Percentiles rank a stretch among this genome's conserved stretches.
phyloP scores from a whole-genome alignment of 2,113 vertebrate genomes.

The Chinchilla lanigera region DNA sequence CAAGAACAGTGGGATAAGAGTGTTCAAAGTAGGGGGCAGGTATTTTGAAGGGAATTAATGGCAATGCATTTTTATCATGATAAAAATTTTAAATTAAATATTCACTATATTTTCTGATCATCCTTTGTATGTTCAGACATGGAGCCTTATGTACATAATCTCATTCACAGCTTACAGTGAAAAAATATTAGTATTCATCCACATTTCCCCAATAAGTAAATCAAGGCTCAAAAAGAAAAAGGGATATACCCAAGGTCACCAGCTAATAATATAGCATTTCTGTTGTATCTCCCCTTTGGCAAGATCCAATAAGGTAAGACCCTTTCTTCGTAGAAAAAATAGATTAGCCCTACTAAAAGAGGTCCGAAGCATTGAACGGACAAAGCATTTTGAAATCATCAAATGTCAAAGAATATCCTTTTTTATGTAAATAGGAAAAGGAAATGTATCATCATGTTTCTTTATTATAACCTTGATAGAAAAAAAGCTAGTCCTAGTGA shows the following conservation, averaged over 20 bases:
- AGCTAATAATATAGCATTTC: neutral
- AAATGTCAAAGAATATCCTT: neutral
- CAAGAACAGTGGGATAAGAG: neutral
- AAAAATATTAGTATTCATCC: neutral
- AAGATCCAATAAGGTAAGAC: neutral
- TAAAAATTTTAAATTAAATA: neutral
- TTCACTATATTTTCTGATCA: neutral
- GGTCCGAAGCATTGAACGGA: neutral
- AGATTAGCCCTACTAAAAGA: neutral
- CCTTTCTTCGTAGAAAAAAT: neutral
- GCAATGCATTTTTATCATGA: neutral
- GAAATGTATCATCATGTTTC: neutral
- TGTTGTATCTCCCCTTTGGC: neutral
- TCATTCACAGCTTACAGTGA: neutral
- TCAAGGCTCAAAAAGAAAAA: slow-evolving; percentile 1
- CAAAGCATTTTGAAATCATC: slow-evolving; percentile 16
- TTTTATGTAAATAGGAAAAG: slow-evolving; percentile 23
- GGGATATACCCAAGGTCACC: neutral
- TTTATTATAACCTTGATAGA: neutral
- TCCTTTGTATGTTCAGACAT: neutral
- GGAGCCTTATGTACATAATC: neutral
- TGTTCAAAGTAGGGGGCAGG: neutral
- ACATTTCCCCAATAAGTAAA: slow-evolving; percentile 11
- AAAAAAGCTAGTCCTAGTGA: neutral
- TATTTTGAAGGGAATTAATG: neutral